phyloP scores from a whole-genome alignment of 2,113 vertebrate species.

The Eolophus roseicapilla region DNA sequence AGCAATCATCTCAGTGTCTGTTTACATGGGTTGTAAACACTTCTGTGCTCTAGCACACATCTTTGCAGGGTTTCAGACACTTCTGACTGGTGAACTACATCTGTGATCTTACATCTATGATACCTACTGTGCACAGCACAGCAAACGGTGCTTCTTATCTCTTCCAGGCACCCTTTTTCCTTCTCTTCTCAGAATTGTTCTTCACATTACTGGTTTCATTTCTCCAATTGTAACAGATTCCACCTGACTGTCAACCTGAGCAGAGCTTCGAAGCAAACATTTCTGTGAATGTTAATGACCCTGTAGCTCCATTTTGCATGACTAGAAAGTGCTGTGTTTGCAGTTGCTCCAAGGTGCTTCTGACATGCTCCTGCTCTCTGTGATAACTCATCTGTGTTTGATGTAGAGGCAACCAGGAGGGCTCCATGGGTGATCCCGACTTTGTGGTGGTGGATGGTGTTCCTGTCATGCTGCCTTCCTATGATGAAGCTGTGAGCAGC shows the following conservation, averaged over 20 bases:
- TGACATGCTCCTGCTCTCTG: background rate
- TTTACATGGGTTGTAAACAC: background rate
- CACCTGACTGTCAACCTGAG: background rate
- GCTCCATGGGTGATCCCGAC: conserved; percentile 74
- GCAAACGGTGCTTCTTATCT: background rate
- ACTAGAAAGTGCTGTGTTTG: background rate
- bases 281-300: background rate
- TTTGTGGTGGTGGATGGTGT: conserved; percentile 87
- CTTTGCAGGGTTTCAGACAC: background rate
- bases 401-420: conserved; percentile 74
- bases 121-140: background rate
- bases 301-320: background rate
- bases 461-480: conserved; percentile 85
- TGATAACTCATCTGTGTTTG: background rate
- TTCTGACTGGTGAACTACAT: background rate
- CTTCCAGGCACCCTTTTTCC: background rate
- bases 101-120: background rate
- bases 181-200: background rate
- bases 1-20: background rate
- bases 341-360: background rate
- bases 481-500: conserved; percentile 84
- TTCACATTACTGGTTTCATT: background rate
- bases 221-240: background rate
- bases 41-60: background rate
- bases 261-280: background rate